These are phyloP conservation scores for Drosophila suzukii DNA, from an alignment of 1,140 invertebrate species.

Conservation along the genomic window DNA sequence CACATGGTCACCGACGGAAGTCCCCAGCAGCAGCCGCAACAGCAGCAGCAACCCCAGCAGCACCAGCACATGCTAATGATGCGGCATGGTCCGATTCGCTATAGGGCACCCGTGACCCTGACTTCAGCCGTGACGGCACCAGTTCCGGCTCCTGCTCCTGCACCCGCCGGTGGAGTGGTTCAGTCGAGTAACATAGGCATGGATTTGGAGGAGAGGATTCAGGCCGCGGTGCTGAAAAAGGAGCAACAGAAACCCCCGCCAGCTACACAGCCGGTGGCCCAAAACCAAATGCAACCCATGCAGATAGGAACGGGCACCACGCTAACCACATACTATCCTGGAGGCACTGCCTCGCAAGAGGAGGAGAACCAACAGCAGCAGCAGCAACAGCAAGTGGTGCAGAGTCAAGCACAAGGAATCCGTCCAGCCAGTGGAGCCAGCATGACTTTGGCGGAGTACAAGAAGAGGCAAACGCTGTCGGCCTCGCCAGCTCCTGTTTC, in stretches of 20 bases:
- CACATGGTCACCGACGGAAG: constrained; percentile 48
- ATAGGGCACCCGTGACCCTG: constrained; percentile 25
- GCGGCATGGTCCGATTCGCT: constrained; percentile 55
- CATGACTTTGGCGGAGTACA: constrained; percentile 73
- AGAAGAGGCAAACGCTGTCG: constrained; percentile 62
- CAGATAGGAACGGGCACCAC: constrained; percentile 66
- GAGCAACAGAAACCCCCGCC: constrained; percentile 59
- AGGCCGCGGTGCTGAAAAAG: constrained; percentile 77
- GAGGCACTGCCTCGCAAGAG: neutral
- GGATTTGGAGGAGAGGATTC: constrained; percentile 78
- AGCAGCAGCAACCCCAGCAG: constrained; percentile 47
- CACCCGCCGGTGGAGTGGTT: constrained; percentile 3
- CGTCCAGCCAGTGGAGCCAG: constrained; percentile 60
- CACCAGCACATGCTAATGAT: constrained; percentile 67
- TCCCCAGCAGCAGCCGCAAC: constrained; percentile 41
- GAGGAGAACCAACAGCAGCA: constrained; percentile 42
- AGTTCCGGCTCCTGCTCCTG: constrained; percentile 11
- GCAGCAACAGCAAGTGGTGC: constrained; percentile 55
- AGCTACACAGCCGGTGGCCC: neutral
- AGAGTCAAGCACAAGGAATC: constrained; percentile 46
- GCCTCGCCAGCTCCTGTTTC: constrained; percentile 35
- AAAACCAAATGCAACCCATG: constrained; percentile 27
- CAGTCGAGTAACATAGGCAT: constrained; percentile 41
- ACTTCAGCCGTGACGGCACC: constrained; percentile 11
- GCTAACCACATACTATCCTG: constrained; percentile 67